Evolutionary conservation across 2,888 invertebrate species (phyloP).

Genomic region (Nomada ferruginata): DNA sequence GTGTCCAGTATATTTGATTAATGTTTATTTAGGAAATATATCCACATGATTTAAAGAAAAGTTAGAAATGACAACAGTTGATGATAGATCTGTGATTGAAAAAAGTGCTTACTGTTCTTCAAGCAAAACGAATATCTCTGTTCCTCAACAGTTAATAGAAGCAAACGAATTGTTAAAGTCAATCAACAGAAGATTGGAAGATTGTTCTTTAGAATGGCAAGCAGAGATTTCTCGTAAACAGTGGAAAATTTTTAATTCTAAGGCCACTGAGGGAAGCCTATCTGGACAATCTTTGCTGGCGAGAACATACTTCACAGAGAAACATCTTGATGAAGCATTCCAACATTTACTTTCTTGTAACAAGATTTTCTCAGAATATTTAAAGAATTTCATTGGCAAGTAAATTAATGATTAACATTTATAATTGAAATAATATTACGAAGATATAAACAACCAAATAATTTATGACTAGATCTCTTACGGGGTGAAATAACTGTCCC

Average conservation of each 20-base stretch:
- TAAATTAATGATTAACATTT: conserved; percentile 12
- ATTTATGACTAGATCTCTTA: conserved; percentile 39
- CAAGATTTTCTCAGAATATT: conserved; percentile 72
- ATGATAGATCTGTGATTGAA: conserved; percentile 13
- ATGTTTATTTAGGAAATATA: conserved; percentile 20
- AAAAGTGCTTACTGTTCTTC: neutral
- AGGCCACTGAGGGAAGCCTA: conserved; percentile 38
- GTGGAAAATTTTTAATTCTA: conserved; percentile 74
- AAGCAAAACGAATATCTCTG: conserved; percentile 13
- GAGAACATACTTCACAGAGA: conserved; percentile 77
- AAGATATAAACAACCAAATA: neutral
- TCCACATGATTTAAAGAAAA: neutral
- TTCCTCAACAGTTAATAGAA: conserved; percentile 64
- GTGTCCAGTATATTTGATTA: neutral
- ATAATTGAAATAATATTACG: neutral
- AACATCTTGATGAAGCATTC: conserved; percentile 76
- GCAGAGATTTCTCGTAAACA: conserved; percentile 75
- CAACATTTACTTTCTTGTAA: conserved; percentile 70
- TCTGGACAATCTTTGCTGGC: conserved; percentile 75
- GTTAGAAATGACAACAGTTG: conserved; percentile 41
- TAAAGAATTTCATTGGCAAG: conserved; percentile 75
- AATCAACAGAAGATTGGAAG: conserved; percentile 74
- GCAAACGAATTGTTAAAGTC: conserved; percentile 70
- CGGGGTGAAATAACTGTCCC: conserved; percentile 2
- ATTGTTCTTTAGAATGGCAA: conserved; percentile 77